Base-by-base conservation (phyloP, 2,888 invertebrate species). In the Drosophila ezoana region DNA sequence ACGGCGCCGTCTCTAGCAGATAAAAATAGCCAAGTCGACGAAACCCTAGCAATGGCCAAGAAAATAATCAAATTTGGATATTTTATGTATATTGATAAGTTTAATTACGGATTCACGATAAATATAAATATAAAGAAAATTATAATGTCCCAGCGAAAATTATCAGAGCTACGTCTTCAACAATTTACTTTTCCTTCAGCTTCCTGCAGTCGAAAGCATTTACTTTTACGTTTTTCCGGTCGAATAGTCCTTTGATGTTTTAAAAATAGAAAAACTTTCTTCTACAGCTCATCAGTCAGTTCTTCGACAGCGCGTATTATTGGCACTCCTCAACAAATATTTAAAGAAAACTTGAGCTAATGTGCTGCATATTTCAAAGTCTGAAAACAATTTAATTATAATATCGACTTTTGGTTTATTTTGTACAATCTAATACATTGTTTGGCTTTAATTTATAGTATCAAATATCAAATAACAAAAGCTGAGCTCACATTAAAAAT, bases 11-110 rank as follows among this genome's bases (percentile, higher is more conserved):
- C 18, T 38, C 18, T 10, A 11, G 28, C 41, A 44, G 43, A 44
- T 33, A 20, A 56, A 61, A 59, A 67, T 69, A 64, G 32, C 2
- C 37, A 40, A 35, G 14, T 33, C 16, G 60, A 11, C 13, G 66
- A 77, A 77, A 56, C 77, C 77, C 14, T 70, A 73, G 52, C 23
- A 76, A 56, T 48, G 45, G 9, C 10, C 11, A 44, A 32, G 11
- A 1, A 28, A 38, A 62, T 52, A 38, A 51, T 49, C 33, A 38
- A 32, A 23, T 38, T 47, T 48, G 3, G 6, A 5, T 8, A 23
- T 16, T 47, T 18, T 38, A 38, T 38, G 2, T 38, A 38, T 9
- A 16, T 38, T 14, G n/a, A 45, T n/a, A 1, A 4, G 10, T 37
- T 33, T 56, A 51, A 38, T 32, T 37, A 18, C n/a, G 10, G 14